Conservation (phyloP, 2,888 invertebrate species). For the Fragum sueziense region DNA sequence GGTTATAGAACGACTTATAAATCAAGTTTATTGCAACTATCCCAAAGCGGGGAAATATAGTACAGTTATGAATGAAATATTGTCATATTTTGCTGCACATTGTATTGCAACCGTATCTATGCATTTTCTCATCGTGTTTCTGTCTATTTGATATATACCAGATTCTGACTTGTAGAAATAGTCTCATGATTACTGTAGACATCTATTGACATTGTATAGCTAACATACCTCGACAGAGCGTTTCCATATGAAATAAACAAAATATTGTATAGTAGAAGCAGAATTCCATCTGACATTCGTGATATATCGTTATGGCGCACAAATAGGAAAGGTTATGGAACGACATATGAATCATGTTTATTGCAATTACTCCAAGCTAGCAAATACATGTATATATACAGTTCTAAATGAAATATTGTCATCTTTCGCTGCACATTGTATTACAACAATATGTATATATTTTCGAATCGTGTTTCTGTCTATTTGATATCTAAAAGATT, state of each 20-base stretch:
- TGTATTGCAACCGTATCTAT: no score
- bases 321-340: neutral
- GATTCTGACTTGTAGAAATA: neutral
- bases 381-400: neutral
- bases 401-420: no score
- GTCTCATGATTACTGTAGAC: neutral
- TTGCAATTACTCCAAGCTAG: neutral
- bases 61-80: no score
- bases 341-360: neutral
- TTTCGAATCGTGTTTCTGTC: no score
- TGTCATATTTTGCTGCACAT: no score
- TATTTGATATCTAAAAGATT: neutral
- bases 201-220: neutral
- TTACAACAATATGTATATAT: no score
- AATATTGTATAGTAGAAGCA: neutral
- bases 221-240: neutral
- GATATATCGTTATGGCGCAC: neutral
- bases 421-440: no score
- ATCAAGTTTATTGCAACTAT: no score
- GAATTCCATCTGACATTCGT: neutral
- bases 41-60: no score
- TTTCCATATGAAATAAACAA: no score
- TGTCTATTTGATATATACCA: conserved; percentile 10
- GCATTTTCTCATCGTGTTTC: no score
- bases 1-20: neutral